These are phyloP conservation scores for Lepidotrigona ventralis DNA, from an alignment of 1,140 invertebrate species.

Conservation along the genomic window DNA sequence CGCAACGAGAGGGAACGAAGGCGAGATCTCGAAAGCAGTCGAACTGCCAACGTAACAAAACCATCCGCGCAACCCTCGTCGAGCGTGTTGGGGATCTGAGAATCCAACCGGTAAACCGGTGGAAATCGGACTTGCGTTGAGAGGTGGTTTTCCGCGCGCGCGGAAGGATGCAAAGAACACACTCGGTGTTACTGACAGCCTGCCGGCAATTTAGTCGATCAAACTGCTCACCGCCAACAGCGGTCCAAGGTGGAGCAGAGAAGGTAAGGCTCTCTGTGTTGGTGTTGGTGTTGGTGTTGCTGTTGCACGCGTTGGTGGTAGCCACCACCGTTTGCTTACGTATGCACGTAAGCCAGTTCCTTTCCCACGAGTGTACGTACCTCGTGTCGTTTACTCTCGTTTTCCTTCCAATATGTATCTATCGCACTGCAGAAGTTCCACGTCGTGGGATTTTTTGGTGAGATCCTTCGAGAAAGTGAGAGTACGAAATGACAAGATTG, in stretches of 20 bases:
- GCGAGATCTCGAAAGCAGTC: background rate
- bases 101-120: background rate
- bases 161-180: slow-evolving; percentile 47
- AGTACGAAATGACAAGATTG: too few relatives aligned
- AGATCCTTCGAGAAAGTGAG: too few relatives aligned
- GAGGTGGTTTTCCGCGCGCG: slow-evolving; percentile 26
- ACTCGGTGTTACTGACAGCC: slow-evolving; percentile 56
- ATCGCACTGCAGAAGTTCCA: too few relatives aligned
- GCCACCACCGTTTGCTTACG: background rate
- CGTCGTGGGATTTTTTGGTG: too few relatives aligned
- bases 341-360: slow-evolving; percentile 28
- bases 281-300: background rate
- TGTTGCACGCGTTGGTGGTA: background rate
- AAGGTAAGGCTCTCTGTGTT: slow-evolving; percentile 20
- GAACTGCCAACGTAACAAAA: background rate
- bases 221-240: slow-evolving; percentile 54
- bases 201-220: slow-evolving; percentile 59
- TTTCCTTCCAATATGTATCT: background rate
- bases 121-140: slow-evolving; percentile 51
- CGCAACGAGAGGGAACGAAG: too few relatives aligned
- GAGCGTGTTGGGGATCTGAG: background rate
- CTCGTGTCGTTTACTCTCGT: background rate
- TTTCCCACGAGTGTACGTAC: slow-evolving; percentile 48
- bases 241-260: slow-evolving; percentile 46
- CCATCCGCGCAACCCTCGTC: background rate